phyloP scores from a whole-genome alignment of 2,113 vertebrate genomes.

The Hucho hucho region DNA sequence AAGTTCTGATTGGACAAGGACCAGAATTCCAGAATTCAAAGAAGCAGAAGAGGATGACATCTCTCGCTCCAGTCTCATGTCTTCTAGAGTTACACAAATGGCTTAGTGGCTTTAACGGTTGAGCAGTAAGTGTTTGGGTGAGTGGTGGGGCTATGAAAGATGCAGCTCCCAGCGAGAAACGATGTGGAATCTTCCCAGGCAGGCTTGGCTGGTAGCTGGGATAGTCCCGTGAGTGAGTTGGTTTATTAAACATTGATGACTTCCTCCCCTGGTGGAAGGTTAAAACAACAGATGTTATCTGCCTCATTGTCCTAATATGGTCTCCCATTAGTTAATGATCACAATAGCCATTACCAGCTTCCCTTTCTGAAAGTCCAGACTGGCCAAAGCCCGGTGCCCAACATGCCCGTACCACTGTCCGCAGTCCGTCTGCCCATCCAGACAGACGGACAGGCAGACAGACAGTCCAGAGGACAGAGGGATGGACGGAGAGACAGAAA shows the following conservation, averaged over 20 bases:
- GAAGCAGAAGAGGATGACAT: background rate
- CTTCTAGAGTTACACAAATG: background rate
- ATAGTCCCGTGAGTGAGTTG: background rate
- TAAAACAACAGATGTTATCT: no score
- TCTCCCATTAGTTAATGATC: no score
- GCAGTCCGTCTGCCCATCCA: background rate
- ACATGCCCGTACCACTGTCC: background rate
- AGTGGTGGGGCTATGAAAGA: background rate
- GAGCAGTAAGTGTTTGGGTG: background rate
- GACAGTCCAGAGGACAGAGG: background rate
- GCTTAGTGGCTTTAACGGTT: background rate
- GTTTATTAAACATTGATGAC: conserved; percentile 31
- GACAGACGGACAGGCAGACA: background rate
- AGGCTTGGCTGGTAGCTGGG: conserved; percentile 1
- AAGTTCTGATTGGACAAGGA: background rate
- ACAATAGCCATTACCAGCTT: background rate
- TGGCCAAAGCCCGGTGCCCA: background rate
- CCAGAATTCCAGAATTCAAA: background rate
- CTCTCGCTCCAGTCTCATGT: background rate
- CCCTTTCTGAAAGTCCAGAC: background rate
- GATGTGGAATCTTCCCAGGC: background rate
- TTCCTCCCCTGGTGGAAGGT: background rate
- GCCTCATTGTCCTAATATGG: no score
- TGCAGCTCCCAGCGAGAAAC: background rate
- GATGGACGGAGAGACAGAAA: background rate